Evolutionary conservation across 2,888 invertebrate genomes (phyloP).

Genomic region (Andricus curvator): DNA sequence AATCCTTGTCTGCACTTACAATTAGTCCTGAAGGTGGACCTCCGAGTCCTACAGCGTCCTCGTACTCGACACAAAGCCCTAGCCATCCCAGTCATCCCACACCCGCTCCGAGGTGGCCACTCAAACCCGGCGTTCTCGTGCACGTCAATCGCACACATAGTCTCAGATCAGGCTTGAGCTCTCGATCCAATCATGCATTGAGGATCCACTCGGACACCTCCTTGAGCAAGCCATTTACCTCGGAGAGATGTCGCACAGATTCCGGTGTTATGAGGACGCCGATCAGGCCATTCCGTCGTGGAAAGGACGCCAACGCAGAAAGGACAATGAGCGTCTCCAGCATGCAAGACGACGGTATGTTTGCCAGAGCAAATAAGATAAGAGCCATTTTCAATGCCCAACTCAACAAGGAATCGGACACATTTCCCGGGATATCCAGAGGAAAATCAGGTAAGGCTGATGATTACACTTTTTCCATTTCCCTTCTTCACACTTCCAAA

Average conservation of each 20-base stretch:
- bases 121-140: slow-evolving; percentile 92
- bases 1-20: slow-evolving; percentile 36
- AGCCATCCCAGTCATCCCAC: slow-evolving; percentile 65
- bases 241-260: slow-evolving; percentile 53
- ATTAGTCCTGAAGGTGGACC: slow-evolving; percentile 79
- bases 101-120: slow-evolving; percentile 89
- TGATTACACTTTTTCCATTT: slow-evolving; percentile 14
- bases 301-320: slow-evolving; percentile 56
- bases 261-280: slow-evolving; percentile 57
- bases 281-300: slow-evolving; percentile 63
- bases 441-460: slow-evolving; percentile 74
- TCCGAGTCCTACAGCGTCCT: slow-evolving; percentile 73
- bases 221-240: slow-evolving; percentile 53
- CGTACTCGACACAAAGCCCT: slow-evolving; percentile 64
- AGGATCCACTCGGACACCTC: slow-evolving; percentile 60
- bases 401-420: slow-evolving; percentile 70
- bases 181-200: slow-evolving; percentile 62
- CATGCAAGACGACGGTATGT: slow-evolving; percentile 72
- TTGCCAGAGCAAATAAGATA: slow-evolving; percentile 75
- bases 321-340: slow-evolving; percentile 49
- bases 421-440: slow-evolving; percentile 75
- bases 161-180: slow-evolving; percentile 75
- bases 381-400: slow-evolving; percentile 75
- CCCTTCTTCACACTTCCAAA: not conserved
- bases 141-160: slow-evolving; percentile 92